Evolutionary conservation across 2,797 vertebrate species (phyloP).

Genomic region (Phoebastria nigripes): DNA sequence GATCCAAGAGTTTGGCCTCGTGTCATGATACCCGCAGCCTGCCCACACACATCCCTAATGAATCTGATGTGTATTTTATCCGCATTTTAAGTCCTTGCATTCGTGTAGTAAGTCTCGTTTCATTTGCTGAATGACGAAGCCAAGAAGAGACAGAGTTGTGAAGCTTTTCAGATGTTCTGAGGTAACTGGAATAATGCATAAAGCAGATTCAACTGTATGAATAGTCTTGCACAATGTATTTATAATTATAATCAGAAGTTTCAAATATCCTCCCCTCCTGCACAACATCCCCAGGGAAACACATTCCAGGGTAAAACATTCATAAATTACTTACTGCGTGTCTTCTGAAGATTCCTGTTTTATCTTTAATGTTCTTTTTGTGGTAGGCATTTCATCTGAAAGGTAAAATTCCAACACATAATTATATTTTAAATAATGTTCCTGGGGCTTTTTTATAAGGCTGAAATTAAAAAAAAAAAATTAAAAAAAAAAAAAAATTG

Average conservation of each 20-base stretch:
- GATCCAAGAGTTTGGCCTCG: neutral
- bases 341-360: slow-evolving; percentile 87
- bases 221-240: neutral
- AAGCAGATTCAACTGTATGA: neutral
- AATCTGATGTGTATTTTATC: neutral
- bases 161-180: neutral
- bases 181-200: neutral
- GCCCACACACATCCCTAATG: neutral
- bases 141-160: neutral
- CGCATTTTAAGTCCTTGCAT: neutral
- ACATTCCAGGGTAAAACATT: neutral
- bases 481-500: too few species aligned
- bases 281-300: neutral
- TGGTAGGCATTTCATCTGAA: slow-evolving; percentile 89
- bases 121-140: neutral
- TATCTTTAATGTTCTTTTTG: slow-evolving; percentile 87
- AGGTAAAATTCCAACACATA: slow-evolving; percentile 56
- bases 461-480: neutral
- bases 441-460: neutral
- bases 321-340: slow-evolving; percentile 85
- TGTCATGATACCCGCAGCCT: neutral
- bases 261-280: slow-evolving; percentile 1
- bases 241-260: slow-evolving; percentile 15
- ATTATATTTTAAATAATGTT: slow-evolving; percentile 15
- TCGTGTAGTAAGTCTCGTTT: neutral